These are phyloP conservation scores for Drosophila lacteicornis DNA, from an alignment of 1,140 invertebrate genomes.

Conservation along the genomic window DNA sequence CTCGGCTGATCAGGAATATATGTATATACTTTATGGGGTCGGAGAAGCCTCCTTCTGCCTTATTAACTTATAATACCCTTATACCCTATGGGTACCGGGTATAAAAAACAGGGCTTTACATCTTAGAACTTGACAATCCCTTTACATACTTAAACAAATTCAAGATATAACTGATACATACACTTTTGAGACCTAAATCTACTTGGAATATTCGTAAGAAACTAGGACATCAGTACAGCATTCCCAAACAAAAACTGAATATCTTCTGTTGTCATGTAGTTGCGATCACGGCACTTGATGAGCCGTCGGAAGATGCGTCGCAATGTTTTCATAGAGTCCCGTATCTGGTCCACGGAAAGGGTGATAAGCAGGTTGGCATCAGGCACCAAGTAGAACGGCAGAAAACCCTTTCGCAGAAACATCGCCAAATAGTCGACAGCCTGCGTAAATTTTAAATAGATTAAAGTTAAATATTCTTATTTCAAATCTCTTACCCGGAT, in stretches of 20 bases:
- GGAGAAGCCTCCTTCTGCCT: too few relatives aligned
- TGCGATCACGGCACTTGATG: constrained; percentile 10
- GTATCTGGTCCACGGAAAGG: background rate
- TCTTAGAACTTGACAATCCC: too few relatives aligned
- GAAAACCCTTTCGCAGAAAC: constrained; percentile 10
- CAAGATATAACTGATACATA: background rate
- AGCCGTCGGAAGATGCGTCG: background rate
- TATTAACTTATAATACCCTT: too few relatives aligned
- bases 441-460: constrained; percentile 1
- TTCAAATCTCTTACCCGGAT: constrained; percentile 33
- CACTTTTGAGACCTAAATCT: background rate
- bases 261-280: constrained; percentile 14
- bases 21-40: too few relatives aligned
- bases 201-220: background rate
- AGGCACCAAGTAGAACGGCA: constrained; percentile 50
- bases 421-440: background rate
- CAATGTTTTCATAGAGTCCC: background rate
- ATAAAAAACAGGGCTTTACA: too few relatives aligned
- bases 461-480: background rate
- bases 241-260: constrained; percentile 20
- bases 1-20: too few relatives aligned
- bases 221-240: background rate
- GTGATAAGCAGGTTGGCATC: constrained; percentile 33
- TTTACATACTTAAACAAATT: background rate
- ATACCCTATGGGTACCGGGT: too few relatives aligned